Conservation (phyloP, 2,888 invertebrate species). For the Nematopogon swammerdamellus region DNA sequence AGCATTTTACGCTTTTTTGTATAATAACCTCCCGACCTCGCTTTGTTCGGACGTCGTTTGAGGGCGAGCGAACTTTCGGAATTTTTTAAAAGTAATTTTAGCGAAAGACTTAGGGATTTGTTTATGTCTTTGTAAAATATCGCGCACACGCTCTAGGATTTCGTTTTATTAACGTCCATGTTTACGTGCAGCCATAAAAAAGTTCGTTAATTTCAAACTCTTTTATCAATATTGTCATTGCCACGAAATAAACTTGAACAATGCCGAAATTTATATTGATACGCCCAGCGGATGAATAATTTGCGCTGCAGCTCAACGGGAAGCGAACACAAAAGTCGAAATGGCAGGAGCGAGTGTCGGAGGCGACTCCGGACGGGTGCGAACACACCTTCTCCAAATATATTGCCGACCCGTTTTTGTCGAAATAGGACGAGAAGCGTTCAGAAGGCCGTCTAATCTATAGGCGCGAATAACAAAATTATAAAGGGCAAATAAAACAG, state of each 20-base stretch:
- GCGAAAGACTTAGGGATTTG: not conserved
- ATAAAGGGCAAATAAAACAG: conserved; percentile 58
- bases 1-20: conserved; percentile 47
- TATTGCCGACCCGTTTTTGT: conserved; percentile 5
- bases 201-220: no score
- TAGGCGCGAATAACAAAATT: conserved; percentile 40
- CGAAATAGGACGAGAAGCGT: not conserved
- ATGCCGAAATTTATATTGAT: not conserved
- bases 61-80: not conserved
- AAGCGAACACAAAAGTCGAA: not conserved
- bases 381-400: conserved; percentile 6
- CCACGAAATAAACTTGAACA: not conserved
- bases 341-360: not conserved
- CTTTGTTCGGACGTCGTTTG: conserved; percentile 32
- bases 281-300: not conserved
- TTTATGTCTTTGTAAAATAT: not conserved
- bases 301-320: not conserved
- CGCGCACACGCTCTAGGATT: no score
- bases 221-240: no score
- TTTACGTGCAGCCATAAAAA: no score
- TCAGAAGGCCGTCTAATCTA: conserved; percentile 15
- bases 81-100: not conserved
- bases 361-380: not conserved
- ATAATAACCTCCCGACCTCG: conserved; percentile 22
- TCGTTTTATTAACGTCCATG: no score